Evolutionary conservation across 2,797 vertebrate genomes (phyloP).

Genomic region (Centropyge bicolor): DNA sequence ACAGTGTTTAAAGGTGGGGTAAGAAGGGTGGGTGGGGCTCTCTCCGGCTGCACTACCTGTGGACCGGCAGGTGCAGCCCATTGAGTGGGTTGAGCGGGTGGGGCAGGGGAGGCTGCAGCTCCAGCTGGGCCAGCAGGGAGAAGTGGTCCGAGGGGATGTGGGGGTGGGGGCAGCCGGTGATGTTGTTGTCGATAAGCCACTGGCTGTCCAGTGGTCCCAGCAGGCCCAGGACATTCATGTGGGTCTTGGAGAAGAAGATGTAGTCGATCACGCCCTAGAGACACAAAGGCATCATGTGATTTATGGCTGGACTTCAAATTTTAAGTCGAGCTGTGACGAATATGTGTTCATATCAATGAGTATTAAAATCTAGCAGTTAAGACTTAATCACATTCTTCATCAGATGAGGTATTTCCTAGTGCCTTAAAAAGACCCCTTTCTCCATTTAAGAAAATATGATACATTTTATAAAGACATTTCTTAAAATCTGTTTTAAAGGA

Average conservation of each 20-base stretch:
- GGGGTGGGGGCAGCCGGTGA: slow-evolving; percentile 98
- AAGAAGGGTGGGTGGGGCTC: slow-evolving; percentile 7
- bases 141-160: slow-evolving; percentile 99
- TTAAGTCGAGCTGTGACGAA: too few relatives aligned
- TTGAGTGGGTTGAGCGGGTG: slow-evolving; percentile 91
- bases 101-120: slow-evolving; percentile 91
- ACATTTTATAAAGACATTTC: background rate
- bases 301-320: too few relatives aligned
- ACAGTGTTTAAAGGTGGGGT: slow-evolving; percentile 48
- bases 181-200: slow-evolving; percentile 97
- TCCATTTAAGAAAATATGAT: background rate
- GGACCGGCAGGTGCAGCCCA: slow-evolving; percentile 92
- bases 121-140: slow-evolving; percentile 98
- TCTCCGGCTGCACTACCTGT: slow-evolving; percentile 93
- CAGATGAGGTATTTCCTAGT: background rate
- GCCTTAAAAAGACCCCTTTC: background rate
- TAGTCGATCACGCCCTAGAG: slow-evolving; percentile 99
- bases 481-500: background rate
- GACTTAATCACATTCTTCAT: background rate
- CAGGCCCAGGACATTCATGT: slow-evolving; percentile 95
- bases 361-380: too few relatives aligned
- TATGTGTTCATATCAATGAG: background rate
- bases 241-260: slow-evolving; percentile 99
- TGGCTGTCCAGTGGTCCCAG: slow-evolving; percentile 96
- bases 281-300: slow-evolving; percentile 13